A percentile compares a stretch with the other conserved stretches of the same genome.
Conservation (phyloP, 2,797 vertebrate genomes). For the Hylomyscus alleni region DNA sequence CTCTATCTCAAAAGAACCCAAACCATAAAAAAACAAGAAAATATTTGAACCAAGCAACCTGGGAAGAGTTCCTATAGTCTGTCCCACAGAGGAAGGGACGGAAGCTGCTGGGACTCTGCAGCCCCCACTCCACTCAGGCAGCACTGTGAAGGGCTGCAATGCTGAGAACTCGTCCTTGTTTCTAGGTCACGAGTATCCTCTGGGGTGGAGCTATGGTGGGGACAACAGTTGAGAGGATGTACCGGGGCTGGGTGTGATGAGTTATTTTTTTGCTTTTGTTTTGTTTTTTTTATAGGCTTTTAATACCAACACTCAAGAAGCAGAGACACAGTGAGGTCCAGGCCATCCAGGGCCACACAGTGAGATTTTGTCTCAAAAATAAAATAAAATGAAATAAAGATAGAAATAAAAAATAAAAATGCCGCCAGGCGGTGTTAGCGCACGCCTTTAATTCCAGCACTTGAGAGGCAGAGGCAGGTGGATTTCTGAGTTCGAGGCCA, state of each 20-base stretch:
- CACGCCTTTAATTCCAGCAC: too few relatives aligned
- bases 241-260: neutral
- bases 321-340: neutral
- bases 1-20: neutral
- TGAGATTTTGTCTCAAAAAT: neutral
- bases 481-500: too few relatives aligned
- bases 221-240: neutral
- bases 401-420: too few relatives aligned
- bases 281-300: neutral
- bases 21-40: neutral
- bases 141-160: neutral
- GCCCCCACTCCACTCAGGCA: neutral
- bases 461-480: too few relatives aligned
- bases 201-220: neutral
- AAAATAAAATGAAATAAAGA: too few relatives aligned
- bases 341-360: neutral
- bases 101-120: neutral
- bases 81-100: too few relatives aligned
- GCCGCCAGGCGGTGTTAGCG: too few relatives aligned
- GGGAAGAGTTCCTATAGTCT: neutral
- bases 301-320: neutral
- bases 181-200: neutral
- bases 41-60: neutral
- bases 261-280: neutral
- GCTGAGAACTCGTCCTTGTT: neutral